These are phyloP conservation scores for Acyrthosiphon pisum DNA, from an alignment of 1,140 invertebrate genomes.

Conservation along the genomic window DNA sequence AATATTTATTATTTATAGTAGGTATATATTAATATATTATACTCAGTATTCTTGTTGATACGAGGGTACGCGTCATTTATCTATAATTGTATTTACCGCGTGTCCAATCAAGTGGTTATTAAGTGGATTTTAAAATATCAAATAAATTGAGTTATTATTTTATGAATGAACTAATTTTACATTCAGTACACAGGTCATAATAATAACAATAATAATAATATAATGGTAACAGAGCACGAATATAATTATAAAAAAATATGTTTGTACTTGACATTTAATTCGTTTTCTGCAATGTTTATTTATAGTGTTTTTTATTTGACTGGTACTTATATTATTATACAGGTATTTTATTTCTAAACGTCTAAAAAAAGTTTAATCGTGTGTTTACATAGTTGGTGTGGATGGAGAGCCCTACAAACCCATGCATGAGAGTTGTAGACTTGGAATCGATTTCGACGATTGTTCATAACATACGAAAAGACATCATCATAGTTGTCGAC, in stretches of 20 bases:
- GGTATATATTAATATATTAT: not conserved
- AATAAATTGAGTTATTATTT: not conserved
- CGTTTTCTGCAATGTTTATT: not conserved
- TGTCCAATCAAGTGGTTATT: not conserved
- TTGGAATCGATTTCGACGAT: slow-evolving; percentile 78
- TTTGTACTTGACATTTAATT: slow-evolving; percentile 1
- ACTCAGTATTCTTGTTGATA: not conserved
- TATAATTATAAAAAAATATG: not conserved
- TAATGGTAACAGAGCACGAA: not conserved
- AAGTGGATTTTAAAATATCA: not conserved
- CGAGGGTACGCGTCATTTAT: not conserved
- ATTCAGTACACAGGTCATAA: not conserved
- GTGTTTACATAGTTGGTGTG: slow-evolving; percentile 82
- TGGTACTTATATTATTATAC: not conserved
- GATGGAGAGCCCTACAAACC: slow-evolving; percentile 99
- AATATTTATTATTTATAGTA: no score
- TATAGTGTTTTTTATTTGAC: not conserved
- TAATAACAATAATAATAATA: not conserved
- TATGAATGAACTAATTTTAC: not conserved
- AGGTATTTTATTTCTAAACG: not conserved
- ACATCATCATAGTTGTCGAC: slow-evolving; percentile 89
- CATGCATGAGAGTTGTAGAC: slow-evolving; percentile 89
- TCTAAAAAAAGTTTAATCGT: not conserved
- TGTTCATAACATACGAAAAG: slow-evolving; percentile 68
- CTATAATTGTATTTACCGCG: not conserved